Conservation (phyloP, 2,797 vertebrate species). For the Rhynchonycteris naso region DNA sequence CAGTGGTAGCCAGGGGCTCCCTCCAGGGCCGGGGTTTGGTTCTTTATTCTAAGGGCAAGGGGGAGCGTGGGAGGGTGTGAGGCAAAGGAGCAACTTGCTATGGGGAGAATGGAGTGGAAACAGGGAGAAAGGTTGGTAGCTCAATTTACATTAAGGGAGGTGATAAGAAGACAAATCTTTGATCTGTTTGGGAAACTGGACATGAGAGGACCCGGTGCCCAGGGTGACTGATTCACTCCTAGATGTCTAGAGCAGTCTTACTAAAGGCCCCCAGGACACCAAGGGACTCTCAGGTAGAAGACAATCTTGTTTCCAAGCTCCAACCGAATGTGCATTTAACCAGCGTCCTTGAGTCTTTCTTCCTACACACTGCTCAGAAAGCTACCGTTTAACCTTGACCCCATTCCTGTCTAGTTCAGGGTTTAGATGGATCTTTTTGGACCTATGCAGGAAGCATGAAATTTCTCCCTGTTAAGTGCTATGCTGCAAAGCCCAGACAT, state of each 20-base stretch:
- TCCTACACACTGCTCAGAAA: background rate
- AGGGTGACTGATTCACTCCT: background rate
- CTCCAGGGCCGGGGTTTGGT: background rate
- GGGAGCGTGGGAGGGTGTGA: background rate
- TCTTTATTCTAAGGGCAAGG: background rate
- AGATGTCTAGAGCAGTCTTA: background rate
- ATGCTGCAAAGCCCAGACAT: background rate
- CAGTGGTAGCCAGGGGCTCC: background rate
- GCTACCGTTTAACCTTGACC: background rate
- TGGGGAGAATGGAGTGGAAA: background rate
- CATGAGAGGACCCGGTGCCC: background rate
- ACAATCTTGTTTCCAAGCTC: background rate
- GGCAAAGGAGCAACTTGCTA: background rate
- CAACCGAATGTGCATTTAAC: background rate
- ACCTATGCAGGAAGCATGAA: background rate
- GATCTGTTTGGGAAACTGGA: background rate
- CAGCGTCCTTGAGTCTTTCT: background rate
- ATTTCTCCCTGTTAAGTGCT: background rate
- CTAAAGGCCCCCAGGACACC: background rate
- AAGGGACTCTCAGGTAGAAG: background rate
- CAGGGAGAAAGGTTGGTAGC: background rate
- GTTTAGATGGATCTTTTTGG: background rate
- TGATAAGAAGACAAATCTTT: background rate
- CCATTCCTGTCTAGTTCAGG: background rate
- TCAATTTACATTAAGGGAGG: background rate